Evolutionary conservation across 2,113 vertebrate genomes (phyloP).

Genomic region (Anhinga rufa): DNA sequence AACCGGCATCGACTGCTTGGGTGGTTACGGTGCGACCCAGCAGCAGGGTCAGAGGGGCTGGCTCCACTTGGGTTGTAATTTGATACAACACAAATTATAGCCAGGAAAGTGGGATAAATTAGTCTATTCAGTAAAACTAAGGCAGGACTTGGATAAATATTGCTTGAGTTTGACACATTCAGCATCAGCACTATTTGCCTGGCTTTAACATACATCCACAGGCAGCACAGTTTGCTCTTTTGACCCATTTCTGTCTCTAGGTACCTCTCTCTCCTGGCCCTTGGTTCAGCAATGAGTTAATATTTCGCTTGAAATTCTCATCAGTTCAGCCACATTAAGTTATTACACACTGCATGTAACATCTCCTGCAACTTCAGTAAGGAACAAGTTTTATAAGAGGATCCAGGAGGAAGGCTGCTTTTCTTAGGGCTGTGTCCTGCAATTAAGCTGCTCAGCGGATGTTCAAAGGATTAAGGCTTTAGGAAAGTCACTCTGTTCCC

Average conservation of each 20-base stretch:
- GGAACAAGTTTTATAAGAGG: background rate
- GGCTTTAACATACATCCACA: background rate
- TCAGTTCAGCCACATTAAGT: background rate
- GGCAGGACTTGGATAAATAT: background rate
- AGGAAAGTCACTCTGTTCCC: background rate
- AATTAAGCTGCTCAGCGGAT: background rate
- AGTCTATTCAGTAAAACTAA: background rate
- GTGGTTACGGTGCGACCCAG: background rate
- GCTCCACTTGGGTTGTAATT: background rate
- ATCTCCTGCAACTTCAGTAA: background rate
- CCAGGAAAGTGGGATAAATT: background rate
- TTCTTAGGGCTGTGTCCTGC: background rate
- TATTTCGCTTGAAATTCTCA: background rate
- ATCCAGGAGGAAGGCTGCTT: background rate
- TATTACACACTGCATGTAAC: background rate
- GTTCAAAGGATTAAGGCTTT: background rate
- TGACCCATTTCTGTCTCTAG: background rate
- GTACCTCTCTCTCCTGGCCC: background rate
- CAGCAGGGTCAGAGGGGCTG: conserved; percentile 8
- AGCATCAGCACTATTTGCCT: background rate
- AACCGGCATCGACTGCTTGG: conserved; percentile 6
- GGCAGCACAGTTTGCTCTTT: background rate
- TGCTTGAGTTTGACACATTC: background rate
- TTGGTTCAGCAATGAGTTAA: background rate
- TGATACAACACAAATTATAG: background rate